phyloP scores from a whole-genome alignment of 2,113 vertebrate species.

The Furnarius figulus region DNA sequence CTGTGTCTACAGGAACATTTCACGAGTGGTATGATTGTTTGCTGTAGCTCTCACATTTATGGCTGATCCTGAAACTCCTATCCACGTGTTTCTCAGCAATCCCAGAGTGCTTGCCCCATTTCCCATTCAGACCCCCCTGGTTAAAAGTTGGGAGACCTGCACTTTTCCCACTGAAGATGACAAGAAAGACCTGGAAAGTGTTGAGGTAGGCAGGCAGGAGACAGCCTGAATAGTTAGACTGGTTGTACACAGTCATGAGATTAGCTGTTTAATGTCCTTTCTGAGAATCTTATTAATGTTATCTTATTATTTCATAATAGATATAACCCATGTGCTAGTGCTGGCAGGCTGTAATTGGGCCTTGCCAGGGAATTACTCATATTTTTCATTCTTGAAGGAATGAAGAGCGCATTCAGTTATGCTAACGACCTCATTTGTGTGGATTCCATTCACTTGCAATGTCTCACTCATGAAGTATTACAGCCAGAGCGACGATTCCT shows the following conservation, averaged over 20 bases:
- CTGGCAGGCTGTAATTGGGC: constrained; percentile 67
- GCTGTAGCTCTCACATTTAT: background rate
- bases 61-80: background rate
- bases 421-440: constrained; percentile 73
- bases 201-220: background rate
- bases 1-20: background rate
- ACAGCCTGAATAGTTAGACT: background rate
- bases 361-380: constrained; percentile 66
- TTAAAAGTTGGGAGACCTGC: background rate
- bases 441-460: constrained; percentile 45
- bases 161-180: background rate
- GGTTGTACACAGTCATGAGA: background rate
- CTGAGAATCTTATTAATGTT: constrained; percentile 67
- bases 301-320: constrained; percentile 70
- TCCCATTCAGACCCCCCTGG: background rate
- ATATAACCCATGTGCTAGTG: constrained; percentile 37
- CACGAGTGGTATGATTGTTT: background rate
- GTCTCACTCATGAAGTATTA: constrained; percentile 39
- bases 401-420: constrained; percentile 47
- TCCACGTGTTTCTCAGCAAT: background rate
- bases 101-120: background rate
- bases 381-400: constrained; percentile 59
- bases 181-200: background rate
- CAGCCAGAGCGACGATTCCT: constrained; percentile 31
- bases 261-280: constrained; percentile 60